phyloP scores from a whole-genome alignment of 2,888 invertebrate genomes.

The Electrophaes corylata region DNA sequence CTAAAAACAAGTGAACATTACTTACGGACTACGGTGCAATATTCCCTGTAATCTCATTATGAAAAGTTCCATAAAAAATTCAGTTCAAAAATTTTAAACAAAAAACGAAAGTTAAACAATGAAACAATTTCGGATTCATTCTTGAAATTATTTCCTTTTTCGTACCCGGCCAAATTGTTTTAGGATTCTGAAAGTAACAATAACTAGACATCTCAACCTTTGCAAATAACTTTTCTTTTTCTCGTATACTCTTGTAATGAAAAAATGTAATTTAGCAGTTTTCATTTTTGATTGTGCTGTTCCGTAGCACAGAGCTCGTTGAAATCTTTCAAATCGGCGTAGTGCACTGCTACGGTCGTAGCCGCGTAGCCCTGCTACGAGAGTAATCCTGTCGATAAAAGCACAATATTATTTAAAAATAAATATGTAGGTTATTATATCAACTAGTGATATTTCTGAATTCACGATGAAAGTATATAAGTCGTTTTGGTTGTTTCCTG shows the following conservation, averaged over 20 bases:
- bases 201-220: conserved; percentile 34
- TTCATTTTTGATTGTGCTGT: conserved; percentile 30
- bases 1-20: conserved; percentile 15
- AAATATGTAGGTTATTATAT: too few species aligned
- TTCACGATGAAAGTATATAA: too few species aligned
- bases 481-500: not conserved
- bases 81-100: conserved; percentile 40
- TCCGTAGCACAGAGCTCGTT: conserved; percentile 40
- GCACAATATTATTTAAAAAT: too few species aligned
- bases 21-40: conserved; percentile 9
- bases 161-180: conserved; percentile 45
- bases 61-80: conserved; percentile 36
- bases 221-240: conserved; percentile 20
- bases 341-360: conserved; percentile 43
- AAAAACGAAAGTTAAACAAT: conserved; percentile 41
- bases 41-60: conserved; percentile 34
- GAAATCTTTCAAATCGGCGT: conserved; percentile 41
- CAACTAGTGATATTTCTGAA: too few species aligned
- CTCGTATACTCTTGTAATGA: conserved; percentile 3
- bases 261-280: conserved; percentile 11
- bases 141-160: conserved; percentile 44
- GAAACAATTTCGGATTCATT: conserved; percentile 47
- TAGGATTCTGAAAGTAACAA: conserved; percentile 42
- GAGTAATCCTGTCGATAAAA: not conserved
- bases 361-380: conserved; percentile 41